Percentiles rank a stretch among this genome's conserved stretches.
Evolutionary conservation across 2,113 vertebrate genomes (phyloP).

Genomic region (Petaurus breviceps): DNA sequence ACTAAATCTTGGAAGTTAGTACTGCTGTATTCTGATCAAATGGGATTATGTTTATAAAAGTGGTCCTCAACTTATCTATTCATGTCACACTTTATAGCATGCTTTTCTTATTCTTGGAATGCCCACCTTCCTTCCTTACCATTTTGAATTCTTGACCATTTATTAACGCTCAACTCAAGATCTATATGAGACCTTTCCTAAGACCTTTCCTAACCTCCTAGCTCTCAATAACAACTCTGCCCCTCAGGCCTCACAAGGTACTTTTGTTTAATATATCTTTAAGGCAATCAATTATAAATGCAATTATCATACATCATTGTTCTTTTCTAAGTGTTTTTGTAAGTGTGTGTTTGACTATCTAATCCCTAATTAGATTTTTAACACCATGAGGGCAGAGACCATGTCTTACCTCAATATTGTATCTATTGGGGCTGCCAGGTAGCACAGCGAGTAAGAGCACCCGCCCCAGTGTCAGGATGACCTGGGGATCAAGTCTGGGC

Average conservation of each 20-base stretch:
- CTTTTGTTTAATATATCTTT: background rate
- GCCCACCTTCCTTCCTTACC: background rate
- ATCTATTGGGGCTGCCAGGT: no score
- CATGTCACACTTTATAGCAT: background rate
- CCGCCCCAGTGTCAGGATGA: no score
- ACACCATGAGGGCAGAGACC: background rate
- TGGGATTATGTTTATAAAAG: background rate
- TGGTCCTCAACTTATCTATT: background rate
- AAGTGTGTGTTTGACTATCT: background rate
- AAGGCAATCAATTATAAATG: background rate
- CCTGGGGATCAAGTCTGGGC: no score
- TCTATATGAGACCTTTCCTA: background rate
- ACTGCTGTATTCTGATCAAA: background rate
- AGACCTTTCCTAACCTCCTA: background rate
- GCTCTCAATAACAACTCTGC: background rate
- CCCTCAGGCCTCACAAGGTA: background rate
- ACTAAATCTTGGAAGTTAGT: background rate
- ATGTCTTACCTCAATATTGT: background rate
- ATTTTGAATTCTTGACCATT: background rate
- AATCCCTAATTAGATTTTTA: background rate
- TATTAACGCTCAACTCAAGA: background rate
- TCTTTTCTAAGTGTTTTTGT: background rate
- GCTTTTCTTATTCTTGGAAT: background rate
- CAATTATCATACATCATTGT: background rate
- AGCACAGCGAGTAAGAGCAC: no score